Conservation (phyloP, 1,140 invertebrate species). For the Augochlora pura region DNA sequence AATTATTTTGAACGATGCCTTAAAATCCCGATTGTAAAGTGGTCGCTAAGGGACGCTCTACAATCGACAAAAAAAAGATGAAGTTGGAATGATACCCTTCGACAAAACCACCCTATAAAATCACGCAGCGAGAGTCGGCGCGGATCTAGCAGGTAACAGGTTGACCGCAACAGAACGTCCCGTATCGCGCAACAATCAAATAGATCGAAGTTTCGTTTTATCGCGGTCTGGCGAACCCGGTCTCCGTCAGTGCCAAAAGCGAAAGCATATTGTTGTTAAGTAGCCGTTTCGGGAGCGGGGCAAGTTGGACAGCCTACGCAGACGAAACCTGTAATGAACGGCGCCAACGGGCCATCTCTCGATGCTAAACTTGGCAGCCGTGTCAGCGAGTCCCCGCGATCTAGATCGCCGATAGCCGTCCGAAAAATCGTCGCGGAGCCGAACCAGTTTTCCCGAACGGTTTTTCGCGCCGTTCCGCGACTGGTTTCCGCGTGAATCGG, state of each 20-base stretch:
- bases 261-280: conserved; percentile 41
- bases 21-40: too few relatives aligned
- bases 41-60: too few relatives aligned
- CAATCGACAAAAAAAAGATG: too few relatives aligned
- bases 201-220: background rate
- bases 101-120: too few relatives aligned
- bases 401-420: conserved; percentile 11
- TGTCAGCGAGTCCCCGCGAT: conserved; percentile 19
- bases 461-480: conserved; percentile 8
- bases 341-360: background rate
- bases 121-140: too few relatives aligned
- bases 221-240: conserved; percentile 7
- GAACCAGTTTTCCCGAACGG: conserved; percentile 53
- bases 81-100: too few relatives aligned
- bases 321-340: conserved; percentile 5
- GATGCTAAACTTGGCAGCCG: conserved; percentile 44
- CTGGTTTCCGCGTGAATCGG: conserved; percentile 4
- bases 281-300: conserved; percentile 13
- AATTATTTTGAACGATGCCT: too few relatives aligned
- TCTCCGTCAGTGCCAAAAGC: conserved; percentile 16
- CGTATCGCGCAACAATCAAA: background rate
- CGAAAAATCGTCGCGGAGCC: conserved; percentile 1
- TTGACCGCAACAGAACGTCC: too few relatives aligned
- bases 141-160: too few relatives aligned
- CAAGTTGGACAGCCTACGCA: conserved; percentile 8